Evolutionary conservation across 2,888 invertebrate genomes (phyloP).

Genomic region (Meteorus colon): DNA sequence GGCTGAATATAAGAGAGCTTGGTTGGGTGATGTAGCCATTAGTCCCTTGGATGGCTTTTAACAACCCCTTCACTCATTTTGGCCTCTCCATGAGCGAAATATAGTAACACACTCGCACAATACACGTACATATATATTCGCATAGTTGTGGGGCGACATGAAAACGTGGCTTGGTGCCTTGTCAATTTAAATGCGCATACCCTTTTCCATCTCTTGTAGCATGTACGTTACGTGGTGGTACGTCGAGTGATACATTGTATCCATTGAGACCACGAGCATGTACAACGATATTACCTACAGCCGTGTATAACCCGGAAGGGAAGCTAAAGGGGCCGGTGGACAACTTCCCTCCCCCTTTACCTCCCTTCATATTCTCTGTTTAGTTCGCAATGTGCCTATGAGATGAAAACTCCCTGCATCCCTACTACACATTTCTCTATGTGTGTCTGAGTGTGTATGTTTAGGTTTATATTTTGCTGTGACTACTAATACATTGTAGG

Average conservation of each 20-base stretch:
- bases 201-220: constrained; percentile 35
- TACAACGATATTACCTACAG: constrained; percentile 57
- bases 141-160: constrained; percentile 3
- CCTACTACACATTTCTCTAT: not conserved
- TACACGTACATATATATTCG: not conserved
- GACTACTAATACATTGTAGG: constrained; percentile 61
- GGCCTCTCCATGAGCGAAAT: constrained; percentile 29
- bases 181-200: constrained; percentile 40
- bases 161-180: constrained; percentile 26
- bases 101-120: constrained; percentile 8
- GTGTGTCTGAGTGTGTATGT: constrained; percentile 60
- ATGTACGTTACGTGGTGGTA: constrained; percentile 18
- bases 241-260: constrained; percentile 42
- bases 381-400: constrained; percentile 46
- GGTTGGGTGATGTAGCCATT: constrained; percentile 44
- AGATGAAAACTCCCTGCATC: constrained; percentile 58
- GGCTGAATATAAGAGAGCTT: not conserved
- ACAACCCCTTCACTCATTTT: constrained; percentile 40
- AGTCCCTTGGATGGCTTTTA: constrained; percentile 49
- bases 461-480: constrained; percentile 57
- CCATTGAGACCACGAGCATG: constrained; percentile 42
- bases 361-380: constrained; percentile 19
- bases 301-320: constrained; percentile 38
- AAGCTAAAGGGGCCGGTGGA: constrained; percentile 43
- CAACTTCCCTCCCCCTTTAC: constrained; percentile 40